Evolutionary conservation across 2,888 invertebrate genomes (phyloP), one percentile per base, ranked within the genome.

Genomic region (Sabellastarte sp.): DNA sequence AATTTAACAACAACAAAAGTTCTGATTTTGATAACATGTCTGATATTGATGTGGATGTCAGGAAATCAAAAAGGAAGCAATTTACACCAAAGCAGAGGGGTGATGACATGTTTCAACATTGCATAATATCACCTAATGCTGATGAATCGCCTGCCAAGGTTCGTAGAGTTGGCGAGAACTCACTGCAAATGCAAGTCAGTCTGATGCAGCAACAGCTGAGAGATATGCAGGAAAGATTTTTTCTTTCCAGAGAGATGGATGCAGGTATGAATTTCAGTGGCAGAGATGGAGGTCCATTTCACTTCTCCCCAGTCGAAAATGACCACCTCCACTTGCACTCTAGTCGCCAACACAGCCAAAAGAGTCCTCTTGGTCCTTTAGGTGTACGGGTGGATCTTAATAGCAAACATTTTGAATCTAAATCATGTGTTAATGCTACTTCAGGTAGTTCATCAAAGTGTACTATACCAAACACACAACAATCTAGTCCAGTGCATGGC

Each of bases 81-180:
- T 95, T 95, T 82, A 94, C 95, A 79, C 96, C 96, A 15, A 94
- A 95, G 84, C 95, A 95, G 80, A 93, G 66, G 32, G 71, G 95
- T 56, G 80, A 74, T 30, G n/a, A n/a, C n/a, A n/a, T n/a, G n/a
- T n/a, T n/a, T n/a, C n/a, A n/a, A n/a, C n/a, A n/a, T n/a, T n/a
- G n/a, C n/a, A 63, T 66, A 2, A 78, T 77, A 24, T 70, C 70
- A 4, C 70, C 69, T 32, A 71, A 72, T 53, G 76, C 71, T 29
- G 85, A 88, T 60, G 89, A 89, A 61, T 85, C 87, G 29, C 86
- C 86, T 64, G 33, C 61, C 26, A 80, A 80, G 67, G 64, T 73
- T n/a, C 67, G 76, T 24, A 74, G 73, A 59, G 62, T 74, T 3
- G 77, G 84, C 61, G 68, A 74, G 61, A 92, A 92, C 80, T 90